phyloP scores from a whole-genome alignment of 2,113 vertebrate species.

The Spizaetus ornatus region DNA sequence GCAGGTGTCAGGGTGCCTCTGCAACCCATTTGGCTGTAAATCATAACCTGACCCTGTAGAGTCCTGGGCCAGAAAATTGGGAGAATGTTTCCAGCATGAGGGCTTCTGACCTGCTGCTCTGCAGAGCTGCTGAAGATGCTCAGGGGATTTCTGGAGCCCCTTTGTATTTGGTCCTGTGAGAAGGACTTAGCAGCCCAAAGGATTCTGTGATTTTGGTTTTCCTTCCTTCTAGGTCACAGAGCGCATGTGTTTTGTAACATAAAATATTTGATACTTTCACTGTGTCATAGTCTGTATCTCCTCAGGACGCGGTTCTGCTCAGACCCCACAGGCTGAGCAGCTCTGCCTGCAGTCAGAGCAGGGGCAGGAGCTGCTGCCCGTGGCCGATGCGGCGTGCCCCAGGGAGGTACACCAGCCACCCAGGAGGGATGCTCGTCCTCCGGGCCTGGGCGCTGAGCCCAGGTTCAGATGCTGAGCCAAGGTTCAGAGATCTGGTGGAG shows the following conservation, averaged over 20 bases:
- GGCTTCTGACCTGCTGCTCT: background rate
- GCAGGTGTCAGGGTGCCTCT: background rate
- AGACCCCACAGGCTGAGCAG: background rate
- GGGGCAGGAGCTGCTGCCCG: background rate
- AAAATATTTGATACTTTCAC: background rate
- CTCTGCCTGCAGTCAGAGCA: background rate
- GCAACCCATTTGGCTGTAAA: background rate
- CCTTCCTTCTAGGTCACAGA: background rate
- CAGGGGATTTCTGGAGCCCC: background rate
- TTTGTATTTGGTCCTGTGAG: background rate
- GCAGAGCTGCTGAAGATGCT: background rate
- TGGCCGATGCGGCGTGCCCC: background rate
- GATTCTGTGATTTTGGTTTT: background rate
- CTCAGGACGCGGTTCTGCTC: accelerated
- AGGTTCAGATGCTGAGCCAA: background rate
- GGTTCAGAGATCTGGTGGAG: background rate
- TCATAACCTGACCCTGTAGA: no score
- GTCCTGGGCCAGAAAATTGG: no score
- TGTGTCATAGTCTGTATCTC: background rate
- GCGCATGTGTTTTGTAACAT: background rate
- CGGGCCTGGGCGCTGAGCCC: background rate
- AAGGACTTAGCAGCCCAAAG: background rate
- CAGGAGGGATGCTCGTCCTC: background rate
- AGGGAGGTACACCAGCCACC: background rate
- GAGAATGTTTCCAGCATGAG: background rate